These are phyloP conservation scores for Formicarius rufipectus DNA, from an alignment of 2,113 vertebrate genomes.

Conservation along the genomic window DNA sequence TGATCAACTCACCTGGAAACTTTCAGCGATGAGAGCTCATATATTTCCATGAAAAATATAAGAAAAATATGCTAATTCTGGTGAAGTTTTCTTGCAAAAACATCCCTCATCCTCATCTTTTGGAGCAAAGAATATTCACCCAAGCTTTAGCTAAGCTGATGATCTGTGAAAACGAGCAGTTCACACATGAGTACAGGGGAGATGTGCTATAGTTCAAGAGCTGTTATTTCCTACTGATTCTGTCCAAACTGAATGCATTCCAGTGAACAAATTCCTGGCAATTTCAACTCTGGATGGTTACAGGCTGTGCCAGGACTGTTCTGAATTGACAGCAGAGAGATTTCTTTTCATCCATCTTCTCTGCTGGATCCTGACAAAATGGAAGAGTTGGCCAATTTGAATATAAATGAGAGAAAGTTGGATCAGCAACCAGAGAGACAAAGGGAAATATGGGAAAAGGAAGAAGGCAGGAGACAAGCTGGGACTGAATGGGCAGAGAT, in stretches of 20 bases:
- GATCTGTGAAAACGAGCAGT: slow-evolving; percentile 68
- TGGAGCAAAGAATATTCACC: slow-evolving; percentile 3
- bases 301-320: slow-evolving; percentile 50
- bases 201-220: slow-evolving; percentile 61
- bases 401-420: slow-evolving; percentile 45
- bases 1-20: slow-evolving; percentile 28
- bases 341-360: slow-evolving; percentile 60
- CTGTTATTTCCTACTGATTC: slow-evolving; percentile 65
- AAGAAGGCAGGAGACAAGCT: not conserved
- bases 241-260: slow-evolving; percentile 62
- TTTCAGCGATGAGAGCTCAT: not conserved
- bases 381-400: slow-evolving; percentile 49
- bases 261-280: slow-evolving; percentile 64
- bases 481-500: not conserved
- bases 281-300: slow-evolving; percentile 62
- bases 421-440: not conserved
- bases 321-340: slow-evolving; percentile 58
- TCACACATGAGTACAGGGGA: slow-evolving; percentile 64
- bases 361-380: slow-evolving; percentile 60
- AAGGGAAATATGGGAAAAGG: not conserved
- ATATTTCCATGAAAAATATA: not conserved
- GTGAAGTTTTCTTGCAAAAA: not conserved
- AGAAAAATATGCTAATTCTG: slow-evolving; percentile 2
- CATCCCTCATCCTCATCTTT: not conserved
- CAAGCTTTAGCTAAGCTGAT: slow-evolving; percentile 54